A percentile compares a stretch with the other conserved stretches of the same genome.
These are phyloP conservation scores for Tridacna crocea DNA, from an alignment of 2,888 invertebrate genomes.

Conservation along the genomic window DNA sequence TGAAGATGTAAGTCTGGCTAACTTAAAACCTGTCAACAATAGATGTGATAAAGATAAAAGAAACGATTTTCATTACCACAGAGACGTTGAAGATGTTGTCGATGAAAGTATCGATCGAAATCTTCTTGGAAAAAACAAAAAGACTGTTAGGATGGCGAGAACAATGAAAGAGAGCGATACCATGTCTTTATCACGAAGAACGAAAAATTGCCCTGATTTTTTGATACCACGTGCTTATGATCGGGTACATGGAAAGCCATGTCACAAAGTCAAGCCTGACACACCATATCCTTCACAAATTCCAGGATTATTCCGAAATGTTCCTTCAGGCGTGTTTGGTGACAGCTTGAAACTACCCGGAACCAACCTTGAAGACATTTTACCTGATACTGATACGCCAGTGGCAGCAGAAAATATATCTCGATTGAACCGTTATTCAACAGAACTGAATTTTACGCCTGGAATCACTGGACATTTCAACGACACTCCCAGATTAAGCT, in stretches of 20 bases:
- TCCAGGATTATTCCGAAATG: not conserved
- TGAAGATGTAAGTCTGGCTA: too few species aligned
- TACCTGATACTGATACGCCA: not conserved
- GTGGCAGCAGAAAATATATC: not conserved
- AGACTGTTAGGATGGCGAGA: not conserved
- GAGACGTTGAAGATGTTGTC: not conserved
- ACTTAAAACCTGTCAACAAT: too few species aligned
- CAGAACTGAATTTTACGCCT: not conserved
- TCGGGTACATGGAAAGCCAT: not conserved
- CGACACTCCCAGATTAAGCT: conserved; percentile 7
- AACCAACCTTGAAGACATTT: not conserved
- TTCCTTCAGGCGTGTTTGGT: conserved; percentile 15
- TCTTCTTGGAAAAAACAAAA: not conserved
- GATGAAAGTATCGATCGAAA: not conserved
- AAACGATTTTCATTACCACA: not conserved
- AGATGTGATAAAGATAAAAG: not conserved
- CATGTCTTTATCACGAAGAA: not conserved
- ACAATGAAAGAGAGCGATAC: not conserved
- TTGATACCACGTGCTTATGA: not conserved
- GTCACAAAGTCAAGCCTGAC: not conserved
- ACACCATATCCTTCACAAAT: not conserved
- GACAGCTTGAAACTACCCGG: not conserved
- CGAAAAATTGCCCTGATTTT: not conserved
- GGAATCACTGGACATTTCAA: not conserved
- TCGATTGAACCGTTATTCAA: conserved; percentile 1